phyloP scores from a whole-genome alignment of 2,888 invertebrate species.

The Seira sanloemensis region DNA sequence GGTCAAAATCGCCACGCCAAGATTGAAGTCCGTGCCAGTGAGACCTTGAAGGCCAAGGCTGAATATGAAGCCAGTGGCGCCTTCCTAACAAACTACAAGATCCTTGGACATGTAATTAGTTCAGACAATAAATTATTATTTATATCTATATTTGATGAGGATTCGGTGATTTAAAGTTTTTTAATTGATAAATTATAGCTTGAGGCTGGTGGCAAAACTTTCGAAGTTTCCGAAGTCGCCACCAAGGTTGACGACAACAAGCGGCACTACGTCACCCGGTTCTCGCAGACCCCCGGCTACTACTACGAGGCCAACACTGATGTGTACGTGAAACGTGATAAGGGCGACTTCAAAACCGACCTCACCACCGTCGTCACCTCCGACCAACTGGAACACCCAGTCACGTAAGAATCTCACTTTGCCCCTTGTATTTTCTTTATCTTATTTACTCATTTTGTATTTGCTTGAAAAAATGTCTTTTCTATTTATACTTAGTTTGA shows the following conservation, averaged over 20 bases:
- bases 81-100: conserved; percentile 40
- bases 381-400: conserved; percentile 59
- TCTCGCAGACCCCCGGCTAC: conserved; percentile 63
- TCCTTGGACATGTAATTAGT: conserved; percentile 43
- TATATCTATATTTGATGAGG: not conserved
- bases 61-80: conserved; percentile 51
- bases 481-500: conserved; percentile 63
- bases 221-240: conserved; percentile 67
- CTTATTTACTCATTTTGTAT: not conserved
- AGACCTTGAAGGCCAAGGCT: conserved; percentile 42
- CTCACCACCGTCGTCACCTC: conserved; percentile 63
- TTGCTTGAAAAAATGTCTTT: too few species aligned
- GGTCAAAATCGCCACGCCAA: conserved; percentile 58
- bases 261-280: conserved; percentile 54
- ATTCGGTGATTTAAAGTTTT: not conserved
- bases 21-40: conserved; percentile 33
- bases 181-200: conserved; percentile 8
- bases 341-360: conserved; percentile 59
- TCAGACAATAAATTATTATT: not conserved
- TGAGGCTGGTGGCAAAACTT: conserved; percentile 58
- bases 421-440: not conserved
- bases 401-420: conserved; percentile 51
- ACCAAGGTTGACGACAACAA: conserved; percentile 52
- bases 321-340: conserved; percentile 54
- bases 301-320: conserved; percentile 65